Base-by-base conservation (phyloP, 2,888 invertebrate species). In the Drosophila melanocephala region DNA sequence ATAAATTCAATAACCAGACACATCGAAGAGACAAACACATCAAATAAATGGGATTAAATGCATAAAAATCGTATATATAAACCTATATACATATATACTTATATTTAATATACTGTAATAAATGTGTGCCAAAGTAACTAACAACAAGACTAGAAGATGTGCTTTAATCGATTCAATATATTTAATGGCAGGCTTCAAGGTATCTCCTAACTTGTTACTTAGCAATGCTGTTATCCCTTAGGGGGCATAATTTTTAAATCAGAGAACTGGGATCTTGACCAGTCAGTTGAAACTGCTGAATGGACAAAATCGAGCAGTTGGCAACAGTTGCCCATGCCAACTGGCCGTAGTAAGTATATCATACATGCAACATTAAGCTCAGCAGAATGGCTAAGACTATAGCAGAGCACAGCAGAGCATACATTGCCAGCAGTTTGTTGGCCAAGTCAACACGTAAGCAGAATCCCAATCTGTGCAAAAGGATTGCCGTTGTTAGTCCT, bases 311-410 rank as follows among this genome's bases (percentile, higher is more conserved):
- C 37, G 59, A 51, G 22, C 53, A 73, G n/a, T 66, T 66, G 61
- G 79, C 79, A 78, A 78, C 60, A 75, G 69, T 69, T 53, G 52
- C 30, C 56, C 52, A 39, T 30, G 69, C 63, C 76, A 75, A 75
- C 68, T 60, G 57, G 51, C 53, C 59, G 47, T 60, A 53, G 72
- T 69, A 67, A 58, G 72, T 79, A 72, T 80, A 79, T 79, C 79
- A 79, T 79, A 77, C 79, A 79, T 80, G 81, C 72, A 79, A 79
- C 79, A 79, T 79, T 79, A 77, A 79, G 77, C 60, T 50, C 56
- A 62, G 52, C 70, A 62, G 65, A 62, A 70, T 16, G 58, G 58
- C 44, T 44, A 32, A 58, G 42, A 44, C 28, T 44, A 50, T 58
- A 30, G 53, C 52, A 35, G 55, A 37, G 53, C 33, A 33, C 14